These are phyloP conservation scores for Hycleus phaleratus DNA, from an alignment of 1,140 invertebrate genomes.

Conservation along the genomic window DNA sequence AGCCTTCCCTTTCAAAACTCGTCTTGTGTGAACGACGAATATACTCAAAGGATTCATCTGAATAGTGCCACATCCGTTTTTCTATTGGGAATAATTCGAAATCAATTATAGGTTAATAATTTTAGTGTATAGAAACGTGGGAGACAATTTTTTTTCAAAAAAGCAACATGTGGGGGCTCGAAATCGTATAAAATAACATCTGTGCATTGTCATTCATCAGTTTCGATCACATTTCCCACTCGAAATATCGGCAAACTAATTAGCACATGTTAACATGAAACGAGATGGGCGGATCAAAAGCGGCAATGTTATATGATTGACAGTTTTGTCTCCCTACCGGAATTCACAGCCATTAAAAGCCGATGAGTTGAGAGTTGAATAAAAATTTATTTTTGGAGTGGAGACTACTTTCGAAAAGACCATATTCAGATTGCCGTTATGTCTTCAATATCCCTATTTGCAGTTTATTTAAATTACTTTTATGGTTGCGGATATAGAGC, in stretches of 20 bases:
- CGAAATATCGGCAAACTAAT: conserved; percentile 20
- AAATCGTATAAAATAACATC: conserved; percentile 9
- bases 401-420: conserved; percentile 17
- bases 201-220: conserved; percentile 15
- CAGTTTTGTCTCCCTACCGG: conserved; percentile 12
- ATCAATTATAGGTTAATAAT: too few relatives aligned
- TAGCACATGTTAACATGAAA: conserved; percentile 26
- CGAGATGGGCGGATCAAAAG: conserved; percentile 19
- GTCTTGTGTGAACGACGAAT: too few relatives aligned
- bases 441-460: conserved; percentile 21
- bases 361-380: too few relatives aligned
- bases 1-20: too few relatives aligned
- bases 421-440: conserved; percentile 11
- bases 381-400: too few relatives aligned
- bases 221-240: conserved; percentile 19
- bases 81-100: too few relatives aligned
- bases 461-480: conserved; percentile 27
- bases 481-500: conserved; percentile 18
- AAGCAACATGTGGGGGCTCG: too few relatives aligned
- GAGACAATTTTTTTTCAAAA: too few relatives aligned
- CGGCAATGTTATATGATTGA: conserved; percentile 15
- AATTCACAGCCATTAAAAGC: too few relatives aligned
- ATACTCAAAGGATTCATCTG: too few relatives aligned
- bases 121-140: too few relatives aligned
- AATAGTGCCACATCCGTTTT: too few relatives aligned